Evolutionary conservation across 2,113 vertebrate genomes (phyloP), one percentile per base, ranked within the genome.

Genomic region (Onychorhynchus coronatus): DNA sequence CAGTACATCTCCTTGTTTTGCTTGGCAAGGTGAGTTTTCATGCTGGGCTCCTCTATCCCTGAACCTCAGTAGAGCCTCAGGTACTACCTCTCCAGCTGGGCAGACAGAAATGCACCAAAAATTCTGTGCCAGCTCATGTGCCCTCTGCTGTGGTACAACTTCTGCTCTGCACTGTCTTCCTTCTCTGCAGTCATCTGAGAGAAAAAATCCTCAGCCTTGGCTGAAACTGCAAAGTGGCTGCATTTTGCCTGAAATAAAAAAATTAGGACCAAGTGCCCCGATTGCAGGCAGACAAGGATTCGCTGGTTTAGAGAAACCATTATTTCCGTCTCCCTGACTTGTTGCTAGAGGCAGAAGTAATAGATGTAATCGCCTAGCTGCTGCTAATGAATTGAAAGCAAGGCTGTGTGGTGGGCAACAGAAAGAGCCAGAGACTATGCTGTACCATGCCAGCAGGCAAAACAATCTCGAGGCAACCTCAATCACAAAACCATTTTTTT

Each of bases 1-100:
- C 0, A 6, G 37, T 22, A 53, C 10, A 46, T 39, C 2, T 37
- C 24, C 35, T 41, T 4, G 1, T 21, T 83, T 49, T 66, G 53
- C 42, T 56, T n/a, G 41, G 52, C 49, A 75, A 77, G 33, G 11
- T 31, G n/a, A 35, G 21, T 35, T 83, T 90, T 72, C 47, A 35
- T 2, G 8, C 33, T 8, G 2, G 50, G 62, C 25, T 84, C 22
- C 63, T 77, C 55, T 59, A 46, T 5, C 24, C 33, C 18, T 4
- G 1, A 83, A 44, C 46, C 31, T 72, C 2, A 0, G 12, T 2
- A 14, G 20, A 23, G 67, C 41, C 39, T 49, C 0, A 0, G 31
- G 46, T 75, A 83, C 37, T 18, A 25, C n/a, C 30, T 65, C 63
- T 93, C 31, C 55, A 71, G 9, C 0, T 7, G 5, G 33, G 25